Evolutionary conservation across 2,888 invertebrate species (phyloP).

Genomic region (Heteromyza rotundicornis): DNA sequence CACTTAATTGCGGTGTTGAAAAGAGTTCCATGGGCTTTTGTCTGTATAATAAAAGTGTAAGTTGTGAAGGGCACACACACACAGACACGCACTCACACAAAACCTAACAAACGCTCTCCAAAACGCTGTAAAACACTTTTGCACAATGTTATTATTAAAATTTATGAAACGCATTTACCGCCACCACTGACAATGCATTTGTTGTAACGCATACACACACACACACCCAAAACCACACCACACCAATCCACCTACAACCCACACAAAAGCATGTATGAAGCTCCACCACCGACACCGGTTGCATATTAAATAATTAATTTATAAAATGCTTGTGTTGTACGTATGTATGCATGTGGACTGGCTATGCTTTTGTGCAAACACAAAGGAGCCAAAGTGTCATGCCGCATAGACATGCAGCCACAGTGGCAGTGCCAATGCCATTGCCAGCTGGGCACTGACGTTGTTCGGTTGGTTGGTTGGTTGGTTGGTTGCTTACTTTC

Average conservation of each 20-base stretch:
- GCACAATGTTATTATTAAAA: slow-evolving; percentile 12
- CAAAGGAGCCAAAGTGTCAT: too few relatives aligned
- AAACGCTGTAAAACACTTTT: background rate
- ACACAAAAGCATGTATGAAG: background rate
- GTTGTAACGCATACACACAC: background rate
- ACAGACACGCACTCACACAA: too few relatives aligned
- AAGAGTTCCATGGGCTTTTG: too few relatives aligned
- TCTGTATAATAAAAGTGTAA: too few relatives aligned
- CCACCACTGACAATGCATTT: background rate
- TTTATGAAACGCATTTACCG: slow-evolving; percentile 18
- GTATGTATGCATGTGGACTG: background rate
- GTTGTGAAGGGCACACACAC: too few relatives aligned
- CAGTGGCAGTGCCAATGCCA: too few relatives aligned
- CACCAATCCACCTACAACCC: background rate
- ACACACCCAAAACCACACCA: background rate
- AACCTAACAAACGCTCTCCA: slow-evolving; percentile 1
- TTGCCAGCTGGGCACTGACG: too few relatives aligned
- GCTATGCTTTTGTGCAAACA: too few relatives aligned
- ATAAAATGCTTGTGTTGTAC: slow-evolving; percentile 9
- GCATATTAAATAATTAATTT: slow-evolving; percentile 22
- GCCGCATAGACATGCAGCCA: too few relatives aligned
- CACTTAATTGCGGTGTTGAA: too few relatives aligned
- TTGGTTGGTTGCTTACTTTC: too few relatives aligned
- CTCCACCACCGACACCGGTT: slow-evolving; percentile 9
- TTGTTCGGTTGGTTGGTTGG: too few relatives aligned